phyloP scores from a whole-genome alignment of 2,888 invertebrate genomes.

The Thymelicus lineola region DNA sequence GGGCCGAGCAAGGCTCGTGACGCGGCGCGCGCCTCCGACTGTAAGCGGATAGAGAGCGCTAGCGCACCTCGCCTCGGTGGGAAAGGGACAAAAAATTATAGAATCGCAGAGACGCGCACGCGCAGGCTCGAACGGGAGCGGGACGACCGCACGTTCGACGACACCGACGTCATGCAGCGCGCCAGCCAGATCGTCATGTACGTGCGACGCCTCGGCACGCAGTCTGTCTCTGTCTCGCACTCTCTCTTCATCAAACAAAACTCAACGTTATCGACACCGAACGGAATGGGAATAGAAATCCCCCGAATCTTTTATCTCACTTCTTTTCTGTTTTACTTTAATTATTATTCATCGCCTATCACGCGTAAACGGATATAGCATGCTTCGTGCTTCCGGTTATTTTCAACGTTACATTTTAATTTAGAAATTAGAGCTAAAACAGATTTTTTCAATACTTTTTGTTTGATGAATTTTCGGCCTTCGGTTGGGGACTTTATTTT shows the following conservation, averaged over 20 bases:
- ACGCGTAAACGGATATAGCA: conserved; percentile 27
- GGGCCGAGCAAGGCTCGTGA: conserved; percentile 61
- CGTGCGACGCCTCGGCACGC: conserved; percentile 65
- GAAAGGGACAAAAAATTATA: conserved; percentile 74
- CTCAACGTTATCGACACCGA: not conserved
- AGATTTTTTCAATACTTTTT: conserved; percentile 49
- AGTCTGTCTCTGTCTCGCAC: conserved; percentile 56
- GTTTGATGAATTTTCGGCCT: conserved; percentile 73
- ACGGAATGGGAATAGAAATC: not conserved
- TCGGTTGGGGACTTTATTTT: conserved; percentile 64
- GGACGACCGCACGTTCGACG: conserved; percentile 87
- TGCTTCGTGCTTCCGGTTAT: conserved; percentile 33
- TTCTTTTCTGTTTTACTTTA: conserved; percentile 33
- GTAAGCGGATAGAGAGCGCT: conserved; percentile 55
- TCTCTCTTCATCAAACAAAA: conserved; percentile 69
- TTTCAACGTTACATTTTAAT: conserved; percentile 12
- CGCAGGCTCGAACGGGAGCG: conserved; percentile 83
- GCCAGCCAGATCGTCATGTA: conserved; percentile 96
- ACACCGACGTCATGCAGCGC: conserved; percentile 92
- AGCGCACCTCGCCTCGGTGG: conserved; percentile 61
- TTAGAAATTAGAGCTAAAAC: conserved; percentile 32
- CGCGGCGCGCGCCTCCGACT: conserved; percentile 55
- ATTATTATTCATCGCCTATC: conserved; percentile 28
- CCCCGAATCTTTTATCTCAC: conserved; percentile 12
- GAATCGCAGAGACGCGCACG: conserved; percentile 77